Evolutionary conservation across 2,888 invertebrate genomes (phyloP).

Genomic region (Drosophila paranaensis): DNA sequence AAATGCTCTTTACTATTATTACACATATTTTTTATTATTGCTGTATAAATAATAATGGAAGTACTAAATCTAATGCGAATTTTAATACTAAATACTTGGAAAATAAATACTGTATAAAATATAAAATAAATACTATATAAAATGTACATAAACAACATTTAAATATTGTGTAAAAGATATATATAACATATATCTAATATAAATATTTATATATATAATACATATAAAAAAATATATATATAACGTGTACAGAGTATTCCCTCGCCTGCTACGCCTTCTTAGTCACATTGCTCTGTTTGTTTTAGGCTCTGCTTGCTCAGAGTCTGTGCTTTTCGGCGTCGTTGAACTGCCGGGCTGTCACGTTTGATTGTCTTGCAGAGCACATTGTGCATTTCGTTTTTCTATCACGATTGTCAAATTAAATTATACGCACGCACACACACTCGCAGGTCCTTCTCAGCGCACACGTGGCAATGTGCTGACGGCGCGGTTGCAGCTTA

Average conservation of each 20-base stretch:
- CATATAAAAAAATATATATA: neutral
- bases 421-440: conserved; percentile 62
- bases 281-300: neutral
- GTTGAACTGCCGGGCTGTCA: conserved; percentile 18
- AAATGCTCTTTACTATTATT: neutral
- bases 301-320: conserved; percentile 2
- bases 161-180: neutral
- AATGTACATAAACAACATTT: too few relatives aligned
- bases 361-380: conserved; percentile 65
- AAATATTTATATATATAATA: neutral
- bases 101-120: too few relatives aligned
- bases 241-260: neutral
- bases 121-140: too few relatives aligned
- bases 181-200: too few relatives aligned
- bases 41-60: neutral
- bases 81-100: too few relatives aligned
- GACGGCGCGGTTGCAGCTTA: conserved; percentile 42
- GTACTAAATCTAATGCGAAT: neutral
- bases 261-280: neutral
- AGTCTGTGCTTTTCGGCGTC: conserved; percentile 15
- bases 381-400: conserved; percentile 74
- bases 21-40: neutral
- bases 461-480: conserved; percentile 43
- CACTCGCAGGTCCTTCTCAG: conserved; percentile 22
- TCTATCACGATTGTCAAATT: conserved; percentile 74